Percentiles rank a stretch among this genome's conserved stretches.
Evolutionary conservation across 1,140 invertebrate species (phyloP).

Genomic region (Anastrepha ludens): DNA sequence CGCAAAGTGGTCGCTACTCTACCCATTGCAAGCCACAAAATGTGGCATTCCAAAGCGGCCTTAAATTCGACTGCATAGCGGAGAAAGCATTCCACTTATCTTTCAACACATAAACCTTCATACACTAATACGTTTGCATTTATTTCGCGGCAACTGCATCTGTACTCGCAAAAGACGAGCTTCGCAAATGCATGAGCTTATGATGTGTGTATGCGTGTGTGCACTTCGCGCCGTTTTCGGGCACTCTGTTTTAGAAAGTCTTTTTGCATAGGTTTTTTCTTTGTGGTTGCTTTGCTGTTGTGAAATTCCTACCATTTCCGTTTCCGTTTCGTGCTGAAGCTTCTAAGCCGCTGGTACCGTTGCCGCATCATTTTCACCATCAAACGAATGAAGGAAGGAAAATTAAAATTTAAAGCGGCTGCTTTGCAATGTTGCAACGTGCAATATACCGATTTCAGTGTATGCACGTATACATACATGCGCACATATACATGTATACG

Average conservation of each 20-base stretch:
- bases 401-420: constrained; percentile 5
- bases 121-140: not conserved
- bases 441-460: not conserved
- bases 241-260: constrained; percentile 10
- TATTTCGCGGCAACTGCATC: not conserved
- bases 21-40: not conserved
- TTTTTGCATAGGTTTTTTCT: not conserved
- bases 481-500: not conserved
- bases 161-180: not conserved
- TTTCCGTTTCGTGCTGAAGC: constrained; percentile 28
- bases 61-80: constrained; percentile 43
- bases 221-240: constrained; percentile 5
- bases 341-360: not conserved
- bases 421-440: constrained; percentile 5
- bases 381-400: constrained; percentile 4
- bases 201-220: not conserved
- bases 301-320: constrained; percentile 41
- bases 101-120: not conserved
- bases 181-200: not conserved
- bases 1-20: not conserved
- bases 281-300: constrained; percentile 13
- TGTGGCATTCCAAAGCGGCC: constrained; percentile 36
- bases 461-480: not conserved
- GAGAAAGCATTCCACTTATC: constrained; percentile 40
- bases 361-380: not conserved